Conservation (phyloP, 2,888 invertebrate species). For the Nesidiocoris tenuis region DNA sequence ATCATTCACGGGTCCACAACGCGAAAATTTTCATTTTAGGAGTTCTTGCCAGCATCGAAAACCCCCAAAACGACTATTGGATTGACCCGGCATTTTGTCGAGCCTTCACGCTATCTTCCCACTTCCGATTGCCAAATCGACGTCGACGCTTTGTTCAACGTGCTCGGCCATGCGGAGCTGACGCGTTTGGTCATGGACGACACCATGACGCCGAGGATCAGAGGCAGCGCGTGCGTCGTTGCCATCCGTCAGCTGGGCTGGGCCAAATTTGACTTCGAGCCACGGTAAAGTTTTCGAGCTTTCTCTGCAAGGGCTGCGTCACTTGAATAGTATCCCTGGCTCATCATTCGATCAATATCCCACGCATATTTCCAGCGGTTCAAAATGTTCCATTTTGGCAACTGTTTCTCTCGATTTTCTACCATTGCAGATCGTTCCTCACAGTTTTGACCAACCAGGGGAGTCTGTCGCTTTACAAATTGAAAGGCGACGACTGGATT, state of each 20-base stretch:
- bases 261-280: constrained; percentile 38
- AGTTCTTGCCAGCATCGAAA: constrained; percentile 2
- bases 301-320: constrained; percentile 43
- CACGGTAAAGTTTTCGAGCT: constrained; percentile 37
- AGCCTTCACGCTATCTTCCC: constrained; percentile 5
- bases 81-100: neutral
- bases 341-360: no score
- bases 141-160: constrained; percentile 43
- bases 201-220: constrained; percentile 45
- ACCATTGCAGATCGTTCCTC: constrained; percentile 46
- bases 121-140: constrained; percentile 43
- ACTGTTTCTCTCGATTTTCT: no score
- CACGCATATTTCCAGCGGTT: no score
- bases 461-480: constrained; percentile 36
- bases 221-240: constrained; percentile 28
- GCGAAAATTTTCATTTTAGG: no score
- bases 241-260: constrained; percentile 21
- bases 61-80: constrained; percentile 16
- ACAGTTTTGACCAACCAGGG: constrained; percentile 47
- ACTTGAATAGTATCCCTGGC: no score
- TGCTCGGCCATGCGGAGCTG: constrained; percentile 44
- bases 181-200: constrained; percentile 46
- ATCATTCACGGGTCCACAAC: no score
- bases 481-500: constrained; percentile 23
- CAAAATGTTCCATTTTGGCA: no score